phyloP scores from a whole-genome alignment of 23 tunicate genomes.

The Ciona savignyi region DNA sequence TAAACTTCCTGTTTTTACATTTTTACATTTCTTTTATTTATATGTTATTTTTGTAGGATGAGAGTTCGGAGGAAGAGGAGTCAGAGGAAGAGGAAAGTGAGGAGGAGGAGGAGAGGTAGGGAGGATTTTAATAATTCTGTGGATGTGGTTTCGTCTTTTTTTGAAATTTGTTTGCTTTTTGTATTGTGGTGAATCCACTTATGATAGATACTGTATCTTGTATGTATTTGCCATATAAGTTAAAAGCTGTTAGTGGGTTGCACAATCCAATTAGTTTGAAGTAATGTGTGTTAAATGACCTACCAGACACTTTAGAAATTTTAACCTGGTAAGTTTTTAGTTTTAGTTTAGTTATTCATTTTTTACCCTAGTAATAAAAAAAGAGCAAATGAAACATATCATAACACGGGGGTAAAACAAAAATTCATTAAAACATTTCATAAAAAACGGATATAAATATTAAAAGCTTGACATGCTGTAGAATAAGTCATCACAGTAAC shows the following conservation, averaged over 20 bases:
- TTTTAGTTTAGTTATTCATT: not conserved
- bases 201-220: too few species aligned
- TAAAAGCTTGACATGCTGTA: too few species aligned
- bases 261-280: not conserved
- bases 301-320: too few species aligned
- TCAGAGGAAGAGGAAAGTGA: conserved; percentile 46
- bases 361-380: not conserved
- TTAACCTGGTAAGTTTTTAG: not conserved
- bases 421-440: too few species aligned
- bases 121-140: not conserved
- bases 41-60: conserved; percentile 47
- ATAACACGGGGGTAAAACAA: too few species aligned
- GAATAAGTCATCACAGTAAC: too few species aligned
- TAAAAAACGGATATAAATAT: too few species aligned
- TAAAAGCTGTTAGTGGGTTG: too few species aligned
- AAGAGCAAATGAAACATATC: not conserved
- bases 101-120: conserved; percentile 41
- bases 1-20: not conserved
- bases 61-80: conserved; percentile 40
- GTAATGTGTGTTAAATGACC: too few species aligned
- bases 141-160: not conserved
- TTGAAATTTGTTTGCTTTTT: too few species aligned
- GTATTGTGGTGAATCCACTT: too few species aligned
- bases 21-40: not conserved
- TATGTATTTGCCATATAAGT: too few species aligned